Evolutionary conservation across 2,888 invertebrate genomes (phyloP).

Genomic region (Slavum lentiscoides): DNA sequence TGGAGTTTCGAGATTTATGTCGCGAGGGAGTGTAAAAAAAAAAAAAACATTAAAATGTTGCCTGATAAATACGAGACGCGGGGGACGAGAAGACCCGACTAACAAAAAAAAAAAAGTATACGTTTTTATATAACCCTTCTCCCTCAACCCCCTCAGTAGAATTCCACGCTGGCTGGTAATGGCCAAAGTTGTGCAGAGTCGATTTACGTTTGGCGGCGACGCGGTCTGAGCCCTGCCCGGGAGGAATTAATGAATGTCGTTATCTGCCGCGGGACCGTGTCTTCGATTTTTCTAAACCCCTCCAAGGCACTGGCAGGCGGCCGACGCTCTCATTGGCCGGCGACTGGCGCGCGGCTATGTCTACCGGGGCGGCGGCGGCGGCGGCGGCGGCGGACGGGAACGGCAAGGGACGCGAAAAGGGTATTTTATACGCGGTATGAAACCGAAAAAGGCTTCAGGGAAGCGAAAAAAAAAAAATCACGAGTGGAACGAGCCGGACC

Average conservation of each 20-base stretch:
- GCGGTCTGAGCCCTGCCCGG: slow-evolving; percentile 46
- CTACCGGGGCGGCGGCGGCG: no score
- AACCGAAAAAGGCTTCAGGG: slow-evolving; percentile 39
- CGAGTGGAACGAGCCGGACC: background rate
- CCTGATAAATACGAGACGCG: slow-evolving; percentile 49
- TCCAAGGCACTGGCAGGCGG: slow-evolving; percentile 40
- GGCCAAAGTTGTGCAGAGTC: slow-evolving; percentile 49
- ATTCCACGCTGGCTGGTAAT: slow-evolving; percentile 35
- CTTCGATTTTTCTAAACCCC: slow-evolving; percentile 53
- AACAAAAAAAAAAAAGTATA: background rate
- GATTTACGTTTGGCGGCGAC: slow-evolving; percentile 51
- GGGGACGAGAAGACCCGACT: slow-evolving; percentile 34
- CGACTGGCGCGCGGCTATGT: no score
- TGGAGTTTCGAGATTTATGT: slow-evolving; percentile 50
- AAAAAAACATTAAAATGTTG: slow-evolving; percentile 47
- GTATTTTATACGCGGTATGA: slow-evolving; percentile 1
- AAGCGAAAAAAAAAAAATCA: slow-evolving; percentile 12
- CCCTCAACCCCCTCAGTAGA: slow-evolving; percentile 14
- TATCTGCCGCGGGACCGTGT: slow-evolving; percentile 49
- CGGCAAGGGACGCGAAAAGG: slow-evolving; percentile 3
- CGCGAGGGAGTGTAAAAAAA: slow-evolving; percentile 34
- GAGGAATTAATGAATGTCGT: slow-evolving; percentile 52
- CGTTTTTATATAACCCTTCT: background rate
- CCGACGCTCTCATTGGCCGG: slow-evolving; percentile 45
- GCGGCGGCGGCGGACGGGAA: no score